Evolutionary conservation across 2,888 invertebrate species (phyloP).

Genomic region (Diadegma fenestrale): DNA sequence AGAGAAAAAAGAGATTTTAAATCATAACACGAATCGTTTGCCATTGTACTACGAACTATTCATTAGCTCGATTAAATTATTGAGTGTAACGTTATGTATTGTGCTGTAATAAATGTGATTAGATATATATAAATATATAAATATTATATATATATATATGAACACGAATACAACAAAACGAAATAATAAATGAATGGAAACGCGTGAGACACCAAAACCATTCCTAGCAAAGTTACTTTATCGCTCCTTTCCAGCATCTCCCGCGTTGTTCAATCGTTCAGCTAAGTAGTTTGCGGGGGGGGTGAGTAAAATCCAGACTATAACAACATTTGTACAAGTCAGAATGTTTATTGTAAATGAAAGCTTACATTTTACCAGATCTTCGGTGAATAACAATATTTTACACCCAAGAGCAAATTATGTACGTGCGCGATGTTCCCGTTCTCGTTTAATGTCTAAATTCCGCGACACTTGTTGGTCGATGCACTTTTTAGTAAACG

Average conservation of each 20-base stretch:
- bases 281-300: neutral
- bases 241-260: neutral
- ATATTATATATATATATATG: conserved; percentile 58
- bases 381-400: conserved; percentile 79
- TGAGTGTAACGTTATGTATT: conserved; percentile 84
- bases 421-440: conserved; percentile 67
- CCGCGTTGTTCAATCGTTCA: neutral
- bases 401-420: conserved; percentile 82
- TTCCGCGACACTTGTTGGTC: conserved; percentile 34
- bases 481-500: conserved; percentile 58
- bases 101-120: conserved; percentile 85
- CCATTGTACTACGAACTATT: conserved; percentile 80
- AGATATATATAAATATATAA: conserved; percentile 66
- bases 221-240: neutral
- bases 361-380: conserved; percentile 81
- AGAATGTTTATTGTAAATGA: conserved; percentile 84
- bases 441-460: conserved; percentile 44
- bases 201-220: conserved; percentile 42
- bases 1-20: conserved; percentile 49
- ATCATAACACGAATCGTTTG: conserved; percentile 74
- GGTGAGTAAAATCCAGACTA: neutral
- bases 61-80: conserved; percentile 83
- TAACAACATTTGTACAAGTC: conserved; percentile 77
- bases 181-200: conserved; percentile 65
- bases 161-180: conserved; percentile 52